Base-by-base conservation (phyloP, 35 echinoderm and acorn worm species). In the Holothuria glaberrima region DNA sequence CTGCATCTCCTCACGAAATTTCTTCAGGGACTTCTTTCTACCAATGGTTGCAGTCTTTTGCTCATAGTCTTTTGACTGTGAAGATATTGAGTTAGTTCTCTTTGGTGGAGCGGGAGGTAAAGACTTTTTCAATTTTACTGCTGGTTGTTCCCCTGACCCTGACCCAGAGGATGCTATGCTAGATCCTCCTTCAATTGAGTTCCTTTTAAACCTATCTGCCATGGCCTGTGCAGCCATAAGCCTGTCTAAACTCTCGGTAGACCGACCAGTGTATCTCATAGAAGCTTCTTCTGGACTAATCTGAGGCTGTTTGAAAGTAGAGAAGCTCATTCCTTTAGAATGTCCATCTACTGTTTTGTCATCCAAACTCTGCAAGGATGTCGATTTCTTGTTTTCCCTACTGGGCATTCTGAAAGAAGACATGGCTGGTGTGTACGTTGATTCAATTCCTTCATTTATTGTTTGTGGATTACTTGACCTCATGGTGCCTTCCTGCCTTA, bases 21-120 rank as follows among this genome's bases (percentile, higher is more conserved):
- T 94, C 90, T 98, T 98, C 66, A 98, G 72, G 19, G 93, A 94
- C 56, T 98, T 98, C 48, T 94, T 98, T 26, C 96, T 86, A 17
- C 96, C 96, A 30, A 98, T 98, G 28, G 96, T 98, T 5, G 96
- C 96, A 29, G 96, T 98, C 75, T 90, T 90, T 60, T 92, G 91
- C 63, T 94, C 90, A 31, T 91, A 86, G 54, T 86, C 50, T 76
- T 91, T 91, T 59, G 87, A 86, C 16, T 86, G 58, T 4, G 84
- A 72, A 14, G 92, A 94, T 21, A 93, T 63, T 5, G 93, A 94
- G 48, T 92, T 94, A 27, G 86, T 94, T 83, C 96, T 90, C 70
- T 91, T 94, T 30, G 96, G 96, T 0, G 93, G 90, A 27, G 96
- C 90, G 21, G 95, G 95, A 12, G 92, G 92, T 48, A 82, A 59